A percentile compares a stretch with the other conserved stretches of the same genome.
Conservation (phyloP, 2,797 vertebrate genomes). For the Channa striata region DNA sequence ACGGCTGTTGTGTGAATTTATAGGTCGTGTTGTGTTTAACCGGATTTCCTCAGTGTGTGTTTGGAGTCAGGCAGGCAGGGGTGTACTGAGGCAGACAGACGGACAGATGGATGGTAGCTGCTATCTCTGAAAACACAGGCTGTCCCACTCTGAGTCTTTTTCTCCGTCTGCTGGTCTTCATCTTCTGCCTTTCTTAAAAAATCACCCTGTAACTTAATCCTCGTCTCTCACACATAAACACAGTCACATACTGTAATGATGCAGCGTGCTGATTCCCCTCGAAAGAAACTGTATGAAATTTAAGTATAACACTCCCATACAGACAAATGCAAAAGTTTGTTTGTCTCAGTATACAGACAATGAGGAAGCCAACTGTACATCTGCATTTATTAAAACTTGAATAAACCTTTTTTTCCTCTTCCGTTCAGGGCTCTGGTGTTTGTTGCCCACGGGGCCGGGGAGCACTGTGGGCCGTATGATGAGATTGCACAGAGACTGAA, state of each 20-base stretch:
- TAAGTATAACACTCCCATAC: not conserved
- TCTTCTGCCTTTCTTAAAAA: not conserved
- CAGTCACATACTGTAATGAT: no score
- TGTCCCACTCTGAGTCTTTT: constrained; percentile 17
- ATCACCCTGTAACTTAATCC: not conserved
- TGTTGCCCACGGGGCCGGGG: constrained; percentile 92
- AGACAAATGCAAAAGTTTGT: constrained; percentile 16
- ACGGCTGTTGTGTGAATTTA: constrained; percentile 4
- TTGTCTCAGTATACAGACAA: not conserved
- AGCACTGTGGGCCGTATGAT: constrained; percentile 92
- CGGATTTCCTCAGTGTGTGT: constrained; percentile 40
- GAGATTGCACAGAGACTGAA: constrained; percentile 91
- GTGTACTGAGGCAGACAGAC: constrained; percentile 22
- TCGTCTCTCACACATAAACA: not conserved
- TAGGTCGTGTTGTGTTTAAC: constrained; percentile 30
- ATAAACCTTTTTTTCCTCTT: constrained; percentile 10
- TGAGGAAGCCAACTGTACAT: not conserved
- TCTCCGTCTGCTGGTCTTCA: constrained; percentile 9
- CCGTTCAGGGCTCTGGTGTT: constrained; percentile 91
- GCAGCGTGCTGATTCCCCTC: no score
- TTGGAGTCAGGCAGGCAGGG: constrained; percentile 31
- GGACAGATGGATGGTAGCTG: constrained; percentile 54
- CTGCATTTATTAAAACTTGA: not conserved
- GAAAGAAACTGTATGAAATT: not conserved
- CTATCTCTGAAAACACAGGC: constrained; percentile 51